Base-by-base conservation (phyloP, 2,888 invertebrate species). In the Holacanthella duospinosa region DNA sequence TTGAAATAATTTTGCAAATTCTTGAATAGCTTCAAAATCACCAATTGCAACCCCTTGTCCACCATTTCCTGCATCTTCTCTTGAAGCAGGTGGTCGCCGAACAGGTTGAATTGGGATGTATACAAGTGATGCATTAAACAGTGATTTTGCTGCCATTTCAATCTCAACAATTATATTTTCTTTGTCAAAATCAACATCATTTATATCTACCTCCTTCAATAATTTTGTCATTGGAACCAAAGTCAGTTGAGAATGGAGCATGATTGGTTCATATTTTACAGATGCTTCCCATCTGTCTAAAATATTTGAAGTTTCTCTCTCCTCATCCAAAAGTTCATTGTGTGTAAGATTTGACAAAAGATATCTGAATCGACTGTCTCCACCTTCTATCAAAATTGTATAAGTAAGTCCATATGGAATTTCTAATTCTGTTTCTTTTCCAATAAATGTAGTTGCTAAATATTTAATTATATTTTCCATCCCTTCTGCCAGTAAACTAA, bases 281-380 rank as follows among this genome's bases (percentile, higher is more conserved):
- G 64, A 55, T 60, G 64, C 56, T 62, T 64, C 43, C 66, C 66
- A 29, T 28, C 53, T 55, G 55, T 53, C 43, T 26, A 64, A 48
- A 29, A 48, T 1, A 2, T 44, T 16, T 1, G 21, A 44, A 55
- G 60, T 59, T 55, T 29, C 44, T 26, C n/a, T 16, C 25, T 29
- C 55, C 16, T 57, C 62, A 60, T 59, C 48, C 48, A 28, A 1
- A 19, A 29, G 25, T 61, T 29, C 2, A 43, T 29, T 1, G 29
- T 21, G 1, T 53, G 53, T 53, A 4, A n/a, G 24, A 53, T 53
- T 53, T 53, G 6, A n/a, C 4, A 24, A 9, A 43, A 43, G 43
- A 43, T 43, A 16, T n/a, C n/a, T n/a, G n/a, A n/a, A n/a, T n/a
- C n/a, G n/a, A n/a, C n/a, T n/a, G n/a, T n/a, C n/a, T n/a, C n/a